Percentiles rank a stretch among this genome's conserved stretches.
Conservation (phyloP, 2,888 invertebrate genomes). For the Herminia tarsipennalis region DNA sequence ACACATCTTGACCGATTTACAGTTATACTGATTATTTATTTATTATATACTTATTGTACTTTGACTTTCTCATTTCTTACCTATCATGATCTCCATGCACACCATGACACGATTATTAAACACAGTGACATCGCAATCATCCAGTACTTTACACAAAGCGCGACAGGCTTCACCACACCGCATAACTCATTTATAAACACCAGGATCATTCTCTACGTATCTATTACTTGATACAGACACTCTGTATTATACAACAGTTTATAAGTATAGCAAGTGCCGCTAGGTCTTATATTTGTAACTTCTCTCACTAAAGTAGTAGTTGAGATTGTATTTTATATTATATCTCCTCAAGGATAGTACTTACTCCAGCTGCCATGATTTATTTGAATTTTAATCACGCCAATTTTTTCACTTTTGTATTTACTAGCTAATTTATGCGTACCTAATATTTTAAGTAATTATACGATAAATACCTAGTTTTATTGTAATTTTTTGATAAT, state of each 20-base stretch:
- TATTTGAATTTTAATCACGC: slow-evolving; percentile 67
- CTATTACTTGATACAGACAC: slow-evolving; percentile 54
- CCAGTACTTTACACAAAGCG: slow-evolving; percentile 50
- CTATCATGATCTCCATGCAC: slow-evolving; percentile 77
- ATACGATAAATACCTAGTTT: slow-evolving; percentile 51
- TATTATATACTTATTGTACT: slow-evolving; percentile 58
- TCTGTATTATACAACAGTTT: slow-evolving; percentile 53
- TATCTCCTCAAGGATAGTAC: slow-evolving; percentile 64
- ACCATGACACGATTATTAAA: slow-evolving; percentile 70
- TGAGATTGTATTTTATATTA: slow-evolving; percentile 59
- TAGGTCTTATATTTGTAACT: slow-evolving; percentile 72
- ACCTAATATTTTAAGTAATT: slow-evolving; percentile 60
- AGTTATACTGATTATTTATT: slow-evolving; percentile 56
- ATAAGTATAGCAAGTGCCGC: slow-evolving; percentile 53
- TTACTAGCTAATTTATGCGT: slow-evolving; percentile 69
- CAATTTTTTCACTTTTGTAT: slow-evolving; percentile 68
- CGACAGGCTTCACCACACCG: slow-evolving; percentile 63
- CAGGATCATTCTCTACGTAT: slow-evolving; percentile 44
- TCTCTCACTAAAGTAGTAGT: slow-evolving; percentile 76
- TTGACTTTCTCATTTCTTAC: slow-evolving; percentile 70
- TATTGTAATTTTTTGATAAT: slow-evolving; percentile 52
- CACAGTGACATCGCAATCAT: slow-evolving; percentile 65
- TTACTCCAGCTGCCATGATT: slow-evolving; percentile 58
- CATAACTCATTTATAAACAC: slow-evolving; percentile 46
- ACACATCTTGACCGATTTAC: slow-evolving; percentile 59